These are phyloP conservation scores for Pyrgilauda ruficollis DNA, from an alignment of 2,113 vertebrate species.

Conservation along the genomic window DNA sequence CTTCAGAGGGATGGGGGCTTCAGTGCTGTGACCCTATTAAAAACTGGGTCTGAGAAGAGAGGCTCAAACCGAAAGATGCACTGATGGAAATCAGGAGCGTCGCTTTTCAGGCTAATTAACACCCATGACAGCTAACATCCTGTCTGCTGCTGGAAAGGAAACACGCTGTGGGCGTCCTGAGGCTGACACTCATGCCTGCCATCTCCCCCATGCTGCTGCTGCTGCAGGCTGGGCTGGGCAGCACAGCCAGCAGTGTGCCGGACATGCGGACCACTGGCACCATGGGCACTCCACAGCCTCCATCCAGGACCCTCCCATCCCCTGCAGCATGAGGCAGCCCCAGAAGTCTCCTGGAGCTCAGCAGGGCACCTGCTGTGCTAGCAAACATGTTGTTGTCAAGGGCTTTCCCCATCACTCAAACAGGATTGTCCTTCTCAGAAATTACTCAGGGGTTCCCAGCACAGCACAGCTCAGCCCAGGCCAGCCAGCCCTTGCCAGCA, in stretches of 20 bases:
- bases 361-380: background rate
- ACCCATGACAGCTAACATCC: constrained; percentile 45
- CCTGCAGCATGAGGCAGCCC: rapidly evolving
- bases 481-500: background rate
- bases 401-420: background rate
- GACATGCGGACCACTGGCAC: background rate
- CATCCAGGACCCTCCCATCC: background rate
- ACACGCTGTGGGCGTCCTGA: background rate
- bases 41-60: background rate
- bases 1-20: background rate
- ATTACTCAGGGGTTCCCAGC: background rate
- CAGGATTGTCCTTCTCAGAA: background rate
- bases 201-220: background rate
- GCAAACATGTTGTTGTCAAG: rapidly evolving
- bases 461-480: rapidly evolving
- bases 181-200: background rate
- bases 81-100: constrained; percentile 9
- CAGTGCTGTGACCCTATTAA: background rate
- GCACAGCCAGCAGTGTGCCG: rapidly evolving
- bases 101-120: background rate
- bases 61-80: background rate
- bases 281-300: background rate
- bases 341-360: background rate
- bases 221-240: background rate
- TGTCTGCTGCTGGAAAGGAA: constrained; percentile 47